phyloP scores from a whole-genome alignment of 2,113 vertebrate species.

The Campylomormyrus tamandua region DNA sequence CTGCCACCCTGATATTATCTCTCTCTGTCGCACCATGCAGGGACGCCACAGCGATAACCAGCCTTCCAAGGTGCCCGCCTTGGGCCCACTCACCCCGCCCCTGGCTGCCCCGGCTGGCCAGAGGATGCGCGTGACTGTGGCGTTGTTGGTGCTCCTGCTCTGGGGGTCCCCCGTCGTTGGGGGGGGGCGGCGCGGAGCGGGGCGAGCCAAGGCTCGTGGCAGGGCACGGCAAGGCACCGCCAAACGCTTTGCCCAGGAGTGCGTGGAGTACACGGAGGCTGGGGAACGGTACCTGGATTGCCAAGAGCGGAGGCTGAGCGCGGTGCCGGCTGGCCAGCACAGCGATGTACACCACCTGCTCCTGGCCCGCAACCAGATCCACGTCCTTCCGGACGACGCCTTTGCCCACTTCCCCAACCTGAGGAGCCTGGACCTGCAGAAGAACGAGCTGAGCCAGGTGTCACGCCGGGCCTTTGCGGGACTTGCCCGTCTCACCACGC shows the following conservation, averaged over 20 bases:
- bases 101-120: conserved; percentile 42
- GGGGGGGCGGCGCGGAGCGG: conserved; percentile 53
- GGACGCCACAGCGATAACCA: conserved; percentile 54
- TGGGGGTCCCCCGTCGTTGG: conserved; percentile 59
- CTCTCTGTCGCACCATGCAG: conserved; percentile 38
- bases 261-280: conserved; percentile 73
- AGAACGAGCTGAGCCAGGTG: conserved; percentile 81
- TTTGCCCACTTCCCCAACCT: conserved; percentile 77
- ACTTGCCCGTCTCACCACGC: conserved; percentile 76
- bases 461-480: conserved; percentile 79
- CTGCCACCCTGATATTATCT: not conserved
- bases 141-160: conserved; percentile 68
- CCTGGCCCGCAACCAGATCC: conserved; percentile 80
- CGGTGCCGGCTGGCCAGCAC: conserved; percentile 73
- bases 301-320: conserved; percentile 76
- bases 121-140: conserved; percentile 70
- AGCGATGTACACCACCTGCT: conserved; percentile 84
- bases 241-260: conserved; percentile 71
- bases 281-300: conserved; percentile 90
- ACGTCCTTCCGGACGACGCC: conserved; percentile 74
- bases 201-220: conserved; percentile 42
- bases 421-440: conserved; percentile 87
- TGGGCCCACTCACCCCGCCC: conserved; percentile 34
- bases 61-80: conserved; percentile 40
- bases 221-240: conserved; percentile 49